These are phyloP conservation scores for Cynopterus sphinx DNA, from an alignment of 2,797 vertebrate genomes.

Conservation along the genomic window DNA sequence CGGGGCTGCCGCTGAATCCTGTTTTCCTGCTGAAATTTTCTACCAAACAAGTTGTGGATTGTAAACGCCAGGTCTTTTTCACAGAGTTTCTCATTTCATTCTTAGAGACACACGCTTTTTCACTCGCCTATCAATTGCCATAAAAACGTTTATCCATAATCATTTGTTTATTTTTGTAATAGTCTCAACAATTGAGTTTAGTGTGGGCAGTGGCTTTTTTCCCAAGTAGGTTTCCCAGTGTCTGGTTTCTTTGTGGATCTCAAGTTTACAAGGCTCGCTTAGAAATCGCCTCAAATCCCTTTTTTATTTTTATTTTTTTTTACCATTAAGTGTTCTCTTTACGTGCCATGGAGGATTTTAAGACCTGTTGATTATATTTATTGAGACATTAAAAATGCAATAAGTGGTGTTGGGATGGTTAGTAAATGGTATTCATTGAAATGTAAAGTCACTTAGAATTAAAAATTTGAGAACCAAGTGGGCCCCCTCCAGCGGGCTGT, in stretches of 20 bases:
- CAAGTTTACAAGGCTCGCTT: not conserved
- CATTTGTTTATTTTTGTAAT: constrained; percentile 60
- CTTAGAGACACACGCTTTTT: constrained; percentile 15
- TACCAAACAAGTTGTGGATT: constrained; percentile 41
- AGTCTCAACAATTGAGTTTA: constrained; percentile 13
- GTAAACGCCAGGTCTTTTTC: constrained; percentile 31
- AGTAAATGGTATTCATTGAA: constrained; percentile 61
- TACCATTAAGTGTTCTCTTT: not conserved
- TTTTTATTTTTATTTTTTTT: not conserved
- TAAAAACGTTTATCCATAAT: constrained; percentile 47
- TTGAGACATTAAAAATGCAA: constrained; percentile 52
- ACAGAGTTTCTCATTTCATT: constrained; percentile 42
- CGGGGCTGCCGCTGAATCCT: not conserved
- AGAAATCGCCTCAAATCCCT: not conserved
- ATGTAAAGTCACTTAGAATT: constrained; percentile 50
- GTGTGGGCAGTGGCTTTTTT: not conserved
- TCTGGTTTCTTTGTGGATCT: constrained; percentile 43
- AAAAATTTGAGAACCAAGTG: constrained; percentile 62
- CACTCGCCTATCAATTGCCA: constrained; percentile 51
- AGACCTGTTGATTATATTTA: constrained; percentile 58
- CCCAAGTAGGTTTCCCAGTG: not conserved
- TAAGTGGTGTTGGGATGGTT: not conserved
- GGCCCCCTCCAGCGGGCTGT: not conserved
- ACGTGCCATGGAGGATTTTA: constrained; percentile 56
- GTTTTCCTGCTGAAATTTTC: constrained; percentile 1